A percentile compares a stretch with the other conserved stretches of the same genome.
Conservation (phyloP, 2,113 vertebrate genomes). For the Bungarus multicinctus region DNA sequence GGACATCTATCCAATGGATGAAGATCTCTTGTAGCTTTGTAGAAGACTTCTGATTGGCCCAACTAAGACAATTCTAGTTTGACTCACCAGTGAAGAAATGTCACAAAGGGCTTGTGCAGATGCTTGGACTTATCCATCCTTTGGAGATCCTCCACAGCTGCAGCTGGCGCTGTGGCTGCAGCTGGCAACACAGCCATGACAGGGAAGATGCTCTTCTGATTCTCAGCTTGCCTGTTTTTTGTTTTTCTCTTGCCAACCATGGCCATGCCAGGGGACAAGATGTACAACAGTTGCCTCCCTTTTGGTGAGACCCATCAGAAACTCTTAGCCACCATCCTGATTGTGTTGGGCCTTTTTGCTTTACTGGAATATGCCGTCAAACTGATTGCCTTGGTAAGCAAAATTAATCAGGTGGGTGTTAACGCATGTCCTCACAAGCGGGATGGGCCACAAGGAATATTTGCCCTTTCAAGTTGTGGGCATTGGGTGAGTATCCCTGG, state of each 20-base stretch:
- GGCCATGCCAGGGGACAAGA: neutral
- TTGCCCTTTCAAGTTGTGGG: neutral
- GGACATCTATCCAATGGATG: neutral
- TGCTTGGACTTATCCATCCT: neutral
- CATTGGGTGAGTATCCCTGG: neutral
- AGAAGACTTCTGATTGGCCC: conserved; percentile 29
- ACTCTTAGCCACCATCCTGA: fast-evolving
- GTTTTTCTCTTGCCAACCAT: neutral
- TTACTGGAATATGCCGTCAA: conserved; percentile 2
- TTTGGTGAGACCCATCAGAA: neutral
- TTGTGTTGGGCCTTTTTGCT: neutral
- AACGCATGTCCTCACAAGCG: neutral
- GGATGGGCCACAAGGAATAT: neutral
- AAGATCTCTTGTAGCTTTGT: neutral
- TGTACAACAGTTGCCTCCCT: neutral
- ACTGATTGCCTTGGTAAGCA: conserved; percentile 12
- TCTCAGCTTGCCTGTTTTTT: neutral
- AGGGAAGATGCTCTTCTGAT: conserved; percentile 7
- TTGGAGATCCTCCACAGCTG: conserved; percentile 21
- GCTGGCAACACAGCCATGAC: conserved; percentile 10
- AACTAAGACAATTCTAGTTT: neutral
- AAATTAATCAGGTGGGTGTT: neutral
- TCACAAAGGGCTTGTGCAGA: conserved; percentile 23
- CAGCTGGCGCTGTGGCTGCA: neutral
- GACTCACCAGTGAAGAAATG: conserved; percentile 25